Percentiles rank a stretch among this genome's conserved stretches.
Conservation (phyloP, 2,888 invertebrate genomes). For the Cerceris rybyensis region DNA sequence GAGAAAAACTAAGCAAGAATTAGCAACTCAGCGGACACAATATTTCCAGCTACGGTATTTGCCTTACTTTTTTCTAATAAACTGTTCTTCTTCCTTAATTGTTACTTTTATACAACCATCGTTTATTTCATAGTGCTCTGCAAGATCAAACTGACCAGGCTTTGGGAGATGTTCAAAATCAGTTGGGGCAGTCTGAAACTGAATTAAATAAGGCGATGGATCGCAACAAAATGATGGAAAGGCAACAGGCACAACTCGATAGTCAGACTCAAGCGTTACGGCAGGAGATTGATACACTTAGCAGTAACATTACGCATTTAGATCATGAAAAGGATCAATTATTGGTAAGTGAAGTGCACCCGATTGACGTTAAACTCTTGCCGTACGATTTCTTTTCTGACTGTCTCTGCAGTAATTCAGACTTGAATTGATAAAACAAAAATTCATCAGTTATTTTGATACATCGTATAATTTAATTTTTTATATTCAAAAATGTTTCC, state of each 20-base stretch:
- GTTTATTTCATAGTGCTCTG: conserved; percentile 83
- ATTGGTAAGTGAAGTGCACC: conserved; percentile 80
- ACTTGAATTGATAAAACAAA: too few relatives aligned
- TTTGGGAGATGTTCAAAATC: conserved; percentile 87
- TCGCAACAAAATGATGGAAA: conserved; percentile 84
- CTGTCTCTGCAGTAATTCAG: not conserved
- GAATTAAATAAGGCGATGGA: conserved; percentile 86
- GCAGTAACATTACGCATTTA: conserved; percentile 85
- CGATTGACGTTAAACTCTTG: not conserved
- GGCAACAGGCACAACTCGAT: conserved; percentile 84
- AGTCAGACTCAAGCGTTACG: conserved; percentile 85
- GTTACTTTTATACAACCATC: too few relatives aligned
- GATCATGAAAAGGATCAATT: conserved; percentile 89
- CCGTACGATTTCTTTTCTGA: not conserved
- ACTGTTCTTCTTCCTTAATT: too few relatives aligned
- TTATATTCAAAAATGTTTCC: too few relatives aligned
- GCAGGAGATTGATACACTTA: conserved; percentile 86
- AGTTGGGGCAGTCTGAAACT: conserved; percentile 85
- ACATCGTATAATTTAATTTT: too few relatives aligned
- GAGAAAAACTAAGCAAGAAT: conserved; percentile 83
- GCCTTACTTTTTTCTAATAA: not conserved
- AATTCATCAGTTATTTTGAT: too few relatives aligned
- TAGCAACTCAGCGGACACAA: conserved; percentile 83
- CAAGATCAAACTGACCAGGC: conserved; percentile 91
- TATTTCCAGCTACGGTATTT: conserved; percentile 85